phyloP scores from a whole-genome alignment of 2,797 vertebrate genomes.

The Cuculus canorus region DNA sequence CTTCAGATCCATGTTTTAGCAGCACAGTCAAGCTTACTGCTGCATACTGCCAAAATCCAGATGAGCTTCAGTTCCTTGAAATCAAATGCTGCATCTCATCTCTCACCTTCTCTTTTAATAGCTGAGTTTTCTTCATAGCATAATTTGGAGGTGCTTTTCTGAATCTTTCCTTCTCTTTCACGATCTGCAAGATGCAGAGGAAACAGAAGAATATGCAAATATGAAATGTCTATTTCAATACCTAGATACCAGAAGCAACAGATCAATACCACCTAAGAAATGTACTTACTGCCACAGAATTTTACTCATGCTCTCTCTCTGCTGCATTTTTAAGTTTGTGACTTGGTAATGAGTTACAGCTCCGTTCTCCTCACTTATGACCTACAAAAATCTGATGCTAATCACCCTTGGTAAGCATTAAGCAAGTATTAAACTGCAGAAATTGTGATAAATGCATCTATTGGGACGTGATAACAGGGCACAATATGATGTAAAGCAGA shows the following conservation, averaged over 20 bases:
- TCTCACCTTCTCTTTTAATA: conserved; percentile 97
- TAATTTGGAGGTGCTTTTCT: conserved; percentile 97
- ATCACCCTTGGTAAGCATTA: background rate
- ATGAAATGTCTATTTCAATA: background rate
- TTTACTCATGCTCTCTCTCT: background rate
- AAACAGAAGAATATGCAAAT: background rate
- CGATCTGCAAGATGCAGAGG: conserved; percentile 83
- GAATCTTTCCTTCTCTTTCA: conserved; percentile 98
- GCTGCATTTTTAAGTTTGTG: background rate
- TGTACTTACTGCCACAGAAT: background rate
- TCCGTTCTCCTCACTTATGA: background rate
- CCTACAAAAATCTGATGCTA: background rate
- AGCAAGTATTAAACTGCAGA: background rate
- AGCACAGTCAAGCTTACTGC: background rate
- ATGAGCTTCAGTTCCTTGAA: background rate
- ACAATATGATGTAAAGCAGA: background rate
- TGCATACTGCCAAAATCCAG: background rate
- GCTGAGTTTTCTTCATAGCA: conserved; percentile 99
- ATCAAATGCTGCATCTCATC: conserved; percentile 4
- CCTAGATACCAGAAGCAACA: background rate
- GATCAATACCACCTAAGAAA: background rate
- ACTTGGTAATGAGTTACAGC: background rate
- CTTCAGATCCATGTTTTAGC: background rate
- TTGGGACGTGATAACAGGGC: background rate
- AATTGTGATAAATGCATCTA: background rate